Conservation (phyloP, 2,888 invertebrate species). For the Scaptomyza caliginosa region DNA sequence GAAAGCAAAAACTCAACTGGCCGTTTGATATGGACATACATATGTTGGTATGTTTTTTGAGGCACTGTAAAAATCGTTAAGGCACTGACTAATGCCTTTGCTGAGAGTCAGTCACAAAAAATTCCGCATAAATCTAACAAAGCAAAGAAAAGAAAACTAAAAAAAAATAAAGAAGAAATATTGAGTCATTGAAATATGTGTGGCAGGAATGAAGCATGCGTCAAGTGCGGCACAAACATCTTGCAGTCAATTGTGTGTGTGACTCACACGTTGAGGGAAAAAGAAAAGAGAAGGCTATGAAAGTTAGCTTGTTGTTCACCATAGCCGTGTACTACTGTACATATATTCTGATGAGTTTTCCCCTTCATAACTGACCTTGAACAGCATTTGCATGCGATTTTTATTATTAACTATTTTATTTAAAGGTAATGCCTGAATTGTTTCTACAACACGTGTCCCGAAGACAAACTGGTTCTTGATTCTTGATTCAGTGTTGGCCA, state of each 20-base stretch:
- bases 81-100: constrained; percentile 47
- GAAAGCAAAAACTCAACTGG: constrained; percentile 20
- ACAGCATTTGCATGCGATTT: not conserved
- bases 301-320: no score
- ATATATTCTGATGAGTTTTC: not conserved
- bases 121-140: constrained; percentile 25
- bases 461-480: not conserved
- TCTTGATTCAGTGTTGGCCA: not conserved
- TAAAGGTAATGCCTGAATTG: not conserved
- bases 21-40: not conserved
- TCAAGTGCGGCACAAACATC: constrained; percentile 4
- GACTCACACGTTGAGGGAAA: no score
- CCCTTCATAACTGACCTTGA: not conserved
- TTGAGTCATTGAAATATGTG: constrained; percentile 1
- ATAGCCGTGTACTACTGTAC: no score
- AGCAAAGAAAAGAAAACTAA: no score
- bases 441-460: not conserved
- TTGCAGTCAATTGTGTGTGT: not conserved
- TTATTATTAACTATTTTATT: not conserved
- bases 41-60: not conserved
- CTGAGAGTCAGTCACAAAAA: constrained; percentile 16
- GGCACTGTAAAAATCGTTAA: constrained; percentile 16
- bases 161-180: constrained; percentile 9
- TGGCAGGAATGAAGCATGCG: constrained; percentile 6
- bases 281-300: no score